phyloP scores from a whole-genome alignment of 1,140 invertebrate species.

The Drosophila chauvacae region DNA sequence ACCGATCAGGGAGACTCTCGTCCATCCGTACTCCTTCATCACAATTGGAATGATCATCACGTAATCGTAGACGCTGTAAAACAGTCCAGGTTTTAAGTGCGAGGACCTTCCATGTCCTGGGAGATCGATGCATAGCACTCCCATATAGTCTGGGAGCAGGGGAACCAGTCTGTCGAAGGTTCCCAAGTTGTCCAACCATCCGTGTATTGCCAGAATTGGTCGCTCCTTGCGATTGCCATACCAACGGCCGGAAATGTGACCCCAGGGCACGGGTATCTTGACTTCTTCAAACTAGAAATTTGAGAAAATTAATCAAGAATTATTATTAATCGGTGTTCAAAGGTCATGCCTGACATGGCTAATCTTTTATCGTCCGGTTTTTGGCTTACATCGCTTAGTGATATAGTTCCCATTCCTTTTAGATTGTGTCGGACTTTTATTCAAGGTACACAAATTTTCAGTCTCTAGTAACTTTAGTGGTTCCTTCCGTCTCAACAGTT shows the following conservation, averaged over 20 bases:
- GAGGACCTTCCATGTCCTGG: constrained; percentile 90
- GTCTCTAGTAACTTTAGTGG: too few relatives aligned
- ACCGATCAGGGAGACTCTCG: constrained; percentile 87
- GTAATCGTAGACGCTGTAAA: constrained; percentile 86
- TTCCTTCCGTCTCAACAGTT: background rate
- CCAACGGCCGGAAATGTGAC: constrained; percentile 88
- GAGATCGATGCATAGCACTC: constrained; percentile 89
- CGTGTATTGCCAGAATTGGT: constrained; percentile 90
- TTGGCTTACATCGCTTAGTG: constrained; percentile 45
- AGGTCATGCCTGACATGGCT: background rate
- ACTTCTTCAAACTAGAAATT: constrained; percentile 86
- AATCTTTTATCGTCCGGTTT: background rate
- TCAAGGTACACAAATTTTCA: background rate
- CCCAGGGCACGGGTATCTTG: constrained; percentile 87
- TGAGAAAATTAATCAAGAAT: too few relatives aligned
- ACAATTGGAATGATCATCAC: constrained; percentile 86
- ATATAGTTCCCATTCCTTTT: constrained; percentile 53
- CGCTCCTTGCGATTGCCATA: constrained; percentile 87
- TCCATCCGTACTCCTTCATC: constrained; percentile 88
- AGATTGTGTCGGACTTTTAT: background rate
- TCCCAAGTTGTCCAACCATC: constrained; percentile 90
- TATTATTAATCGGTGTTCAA: constrained; percentile 1
- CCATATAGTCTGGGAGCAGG: constrained; percentile 86
- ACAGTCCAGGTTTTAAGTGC: constrained; percentile 86
- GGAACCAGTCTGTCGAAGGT: constrained; percentile 89